Conservation (phyloP, 2,888 invertebrate genomes). For the Notodonta dromedarius region DNA sequence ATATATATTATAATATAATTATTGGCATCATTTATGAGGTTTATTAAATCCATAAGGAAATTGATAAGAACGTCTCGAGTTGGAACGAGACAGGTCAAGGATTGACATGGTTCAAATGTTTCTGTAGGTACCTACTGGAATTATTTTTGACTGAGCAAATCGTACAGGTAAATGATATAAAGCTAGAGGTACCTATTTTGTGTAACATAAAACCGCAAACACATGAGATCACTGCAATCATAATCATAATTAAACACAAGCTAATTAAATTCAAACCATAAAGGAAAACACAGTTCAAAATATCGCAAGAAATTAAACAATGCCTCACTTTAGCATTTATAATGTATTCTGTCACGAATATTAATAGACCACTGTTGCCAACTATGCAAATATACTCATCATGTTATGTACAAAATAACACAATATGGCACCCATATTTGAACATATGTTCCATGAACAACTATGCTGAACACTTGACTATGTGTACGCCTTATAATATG, state of each 20-base stretch:
- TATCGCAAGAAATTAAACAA: constrained; percentile 14
- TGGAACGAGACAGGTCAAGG: constrained; percentile 35
- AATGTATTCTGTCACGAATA: constrained; percentile 62
- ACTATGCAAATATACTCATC: constrained; percentile 51
- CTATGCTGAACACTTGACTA: constrained; percentile 29
- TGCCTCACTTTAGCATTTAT: constrained; percentile 30
- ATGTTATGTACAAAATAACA: constrained; percentile 26
- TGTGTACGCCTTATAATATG: not conserved
- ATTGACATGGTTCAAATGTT: constrained; percentile 6
- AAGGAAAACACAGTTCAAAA: constrained; percentile 12
- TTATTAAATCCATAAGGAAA: constrained; percentile 46
- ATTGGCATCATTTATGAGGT: constrained; percentile 40
- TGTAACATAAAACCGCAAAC: no score
- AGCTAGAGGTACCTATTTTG: no score
- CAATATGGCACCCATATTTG: constrained; percentile 37
- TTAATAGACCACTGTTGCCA: constrained; percentile 61
- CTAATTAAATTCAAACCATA: not conserved
- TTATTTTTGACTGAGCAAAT: no score
- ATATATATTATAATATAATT: constrained; percentile 19
- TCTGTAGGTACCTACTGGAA: not conserved
- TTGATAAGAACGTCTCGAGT: constrained; percentile 46
- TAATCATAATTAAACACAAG: not conserved
- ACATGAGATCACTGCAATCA: not conserved
- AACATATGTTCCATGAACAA: constrained; percentile 52
- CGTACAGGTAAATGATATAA: no score